Conservation (phyloP, 2,888 invertebrate genomes). For the Pristionchus mayeri region DNA sequence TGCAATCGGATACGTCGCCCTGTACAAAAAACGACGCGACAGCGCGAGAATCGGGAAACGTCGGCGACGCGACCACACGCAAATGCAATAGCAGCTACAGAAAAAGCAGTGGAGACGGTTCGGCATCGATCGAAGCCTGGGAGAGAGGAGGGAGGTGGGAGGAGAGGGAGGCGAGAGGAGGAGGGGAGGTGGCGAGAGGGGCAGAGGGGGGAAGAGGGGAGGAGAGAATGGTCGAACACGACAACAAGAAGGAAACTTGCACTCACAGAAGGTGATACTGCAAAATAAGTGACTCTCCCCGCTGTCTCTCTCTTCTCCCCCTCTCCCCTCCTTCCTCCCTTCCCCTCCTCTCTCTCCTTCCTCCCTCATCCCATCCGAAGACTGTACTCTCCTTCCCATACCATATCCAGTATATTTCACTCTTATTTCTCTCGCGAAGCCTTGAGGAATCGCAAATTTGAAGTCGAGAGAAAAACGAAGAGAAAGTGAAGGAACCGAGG, state of each 20-base stretch:
- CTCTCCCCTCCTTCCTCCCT: constrained; percentile 23
- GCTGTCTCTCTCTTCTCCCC: constrained; percentile 44
- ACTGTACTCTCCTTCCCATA: constrained; percentile 12
- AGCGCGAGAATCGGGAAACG: neutral
- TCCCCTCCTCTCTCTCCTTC: neutral
- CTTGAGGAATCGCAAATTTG: neutral
- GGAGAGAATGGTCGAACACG: constrained; percentile 18
- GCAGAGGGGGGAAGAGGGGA: constrained; percentile 13
- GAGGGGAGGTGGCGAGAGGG: constrained; percentile 1
- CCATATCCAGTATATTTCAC: constrained; percentile 22
- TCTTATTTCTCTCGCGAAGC: constrained; percentile 37
- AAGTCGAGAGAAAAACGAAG: neutral
- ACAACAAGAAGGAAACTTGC: constrained; percentile 31
- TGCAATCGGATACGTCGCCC: constrained; percentile 15
- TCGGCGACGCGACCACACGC: neutral
- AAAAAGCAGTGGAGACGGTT: constrained; percentile 41
- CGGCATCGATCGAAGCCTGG: constrained; percentile 35
- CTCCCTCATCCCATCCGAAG: neutral
- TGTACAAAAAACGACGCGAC: neutral
- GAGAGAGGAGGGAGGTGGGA: too few species aligned
- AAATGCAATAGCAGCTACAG: neutral
- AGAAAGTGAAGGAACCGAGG: neutral
- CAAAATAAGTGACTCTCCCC: constrained; percentile 43
- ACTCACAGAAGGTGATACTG: constrained; percentile 27
- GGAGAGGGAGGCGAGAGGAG: neutral